These are phyloP conservation scores for Beaufortia kweichowensis DNA, from an alignment of 2,113 vertebrate species.

Conservation along the genomic window DNA sequence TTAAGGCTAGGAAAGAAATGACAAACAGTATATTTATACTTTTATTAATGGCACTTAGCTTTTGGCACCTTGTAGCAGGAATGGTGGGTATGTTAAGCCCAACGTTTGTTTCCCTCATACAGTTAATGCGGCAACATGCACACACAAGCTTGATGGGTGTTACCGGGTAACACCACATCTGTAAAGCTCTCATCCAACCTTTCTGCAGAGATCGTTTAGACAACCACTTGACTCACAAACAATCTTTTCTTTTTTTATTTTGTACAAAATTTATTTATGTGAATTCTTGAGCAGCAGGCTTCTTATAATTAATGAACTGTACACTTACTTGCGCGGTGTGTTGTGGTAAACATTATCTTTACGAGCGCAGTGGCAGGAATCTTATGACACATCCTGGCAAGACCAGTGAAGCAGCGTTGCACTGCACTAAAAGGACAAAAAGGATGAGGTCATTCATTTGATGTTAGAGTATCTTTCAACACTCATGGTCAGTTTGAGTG, in stretches of 20 bases:
- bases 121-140: conserved; percentile 46
- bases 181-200: conserved; percentile 51
- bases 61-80: conserved; percentile 1
- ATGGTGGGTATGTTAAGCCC: conserved; percentile 38
- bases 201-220: conserved; percentile 22
- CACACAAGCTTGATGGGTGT: conserved; percentile 48
- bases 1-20: conserved; percentile 1
- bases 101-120: conserved; percentile 8
- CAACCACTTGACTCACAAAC: conserved; percentile 33
- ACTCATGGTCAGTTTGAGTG: conserved; percentile 39
- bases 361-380: conserved; percentile 47
- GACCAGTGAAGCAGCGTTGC: background rate
- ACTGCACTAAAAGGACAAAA: conserved; percentile 18
- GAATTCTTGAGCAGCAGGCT: conserved; percentile 31
- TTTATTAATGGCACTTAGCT: conserved; percentile 30
- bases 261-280: conserved; percentile 38
- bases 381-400: conserved; percentile 45
- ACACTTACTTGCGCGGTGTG: conserved; percentile 33
- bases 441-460: conserved; percentile 47
- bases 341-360: conserved; percentile 55
- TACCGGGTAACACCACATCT: conserved; percentile 31
- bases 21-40: conserved; percentile 39
- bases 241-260: conserved; percentile 46
- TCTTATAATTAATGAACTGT: conserved; percentile 50
- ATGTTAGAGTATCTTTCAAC: conserved; percentile 44